Evolutionary conservation across 2,797 vertebrate genomes (phyloP), one percentile per base, ranked within the genome.

Genomic region (Natrix natrix): DNA sequence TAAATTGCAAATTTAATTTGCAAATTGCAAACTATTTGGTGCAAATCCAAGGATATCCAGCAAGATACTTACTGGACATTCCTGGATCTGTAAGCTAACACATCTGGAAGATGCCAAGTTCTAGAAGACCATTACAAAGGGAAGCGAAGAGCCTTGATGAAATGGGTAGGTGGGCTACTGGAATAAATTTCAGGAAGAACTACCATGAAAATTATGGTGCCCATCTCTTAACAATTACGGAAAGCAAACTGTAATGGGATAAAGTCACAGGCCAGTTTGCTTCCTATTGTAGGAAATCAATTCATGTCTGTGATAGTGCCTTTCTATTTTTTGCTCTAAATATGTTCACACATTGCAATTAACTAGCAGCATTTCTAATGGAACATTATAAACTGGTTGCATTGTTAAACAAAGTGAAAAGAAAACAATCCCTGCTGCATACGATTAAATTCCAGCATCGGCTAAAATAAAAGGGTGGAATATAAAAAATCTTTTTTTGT

Each of bases 311-410:
- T 52, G 56, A 28, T 12, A 86, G 32, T 56, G 59, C 43, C 66
- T 57, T 43, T n/a, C 63, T 52, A 32, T 24, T 83, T 83, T 83
- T 74, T 87, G 78, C 94, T 69, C 8, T 26, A 37, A 7, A 3
- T 90, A 94, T 94, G 63, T 90, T 94, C 32, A 89, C 13, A 6
- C n/a, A 92, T 37, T 93, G 93, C 96, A 97, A 96, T 95, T 89
- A 91, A 94, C 90, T 94, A 95, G 87, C 93, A 89, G 83, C 91
- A 83, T 96, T 37, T 92, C 22, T 48, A 90, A 57, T 87, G 86
- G 66, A 94, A 20, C 87, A 48, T 28, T 92, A 86, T 69, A 32
- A 69, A 69, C 91, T 88, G 24, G 94, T 92, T 57, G 86, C 11
- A 89, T 17, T 94, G 90, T 95, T 87, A 74, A 94, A 89, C 0